Evolutionary conservation across 2,888 invertebrate genomes (phyloP).

Genomic region (Xestia xanthographa): DNA sequence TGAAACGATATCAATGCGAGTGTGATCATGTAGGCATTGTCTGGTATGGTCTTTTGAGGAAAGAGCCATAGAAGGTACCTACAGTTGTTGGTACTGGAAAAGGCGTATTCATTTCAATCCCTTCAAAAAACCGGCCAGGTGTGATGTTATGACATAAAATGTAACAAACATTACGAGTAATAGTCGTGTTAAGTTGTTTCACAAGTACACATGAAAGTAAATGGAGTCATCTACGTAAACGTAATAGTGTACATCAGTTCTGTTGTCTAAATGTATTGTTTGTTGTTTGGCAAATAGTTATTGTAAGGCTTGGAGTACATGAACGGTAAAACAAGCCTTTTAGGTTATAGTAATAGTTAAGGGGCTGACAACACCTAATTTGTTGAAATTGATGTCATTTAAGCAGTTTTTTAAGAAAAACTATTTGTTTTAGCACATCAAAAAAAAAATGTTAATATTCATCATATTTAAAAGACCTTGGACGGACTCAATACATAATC

Average conservation of each 20-base stretch:
- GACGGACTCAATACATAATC: too few relatives aligned
- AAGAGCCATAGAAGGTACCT: too few relatives aligned
- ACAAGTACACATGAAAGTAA: slow-evolving; percentile 57
- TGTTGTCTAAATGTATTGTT: slow-evolving; percentile 47
- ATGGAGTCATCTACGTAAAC: slow-evolving; percentile 55
- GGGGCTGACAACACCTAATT: too few relatives aligned
- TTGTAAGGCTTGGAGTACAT: slow-evolving; percentile 4
- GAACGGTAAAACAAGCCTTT: not conserved
- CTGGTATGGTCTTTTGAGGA: too few relatives aligned
- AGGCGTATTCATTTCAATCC: not conserved
- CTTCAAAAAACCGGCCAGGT: not conserved
- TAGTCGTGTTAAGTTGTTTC: slow-evolving; percentile 27
- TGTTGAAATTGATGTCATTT: too few relatives aligned
- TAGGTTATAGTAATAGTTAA: not conserved
- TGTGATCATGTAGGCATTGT: too few relatives aligned
- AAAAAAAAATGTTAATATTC: too few relatives aligned
- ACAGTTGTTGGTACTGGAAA: too few relatives aligned
- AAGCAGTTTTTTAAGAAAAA: too few relatives aligned
- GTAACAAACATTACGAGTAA: slow-evolving; percentile 40
- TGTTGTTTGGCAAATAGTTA: slow-evolving; percentile 27
- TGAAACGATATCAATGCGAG: too few relatives aligned
- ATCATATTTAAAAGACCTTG: too few relatives aligned
- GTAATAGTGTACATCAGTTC: slow-evolving; percentile 55
- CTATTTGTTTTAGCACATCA: too few relatives aligned
- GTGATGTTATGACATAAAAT: not conserved